phyloP scores from a whole-genome alignment of 2,888 invertebrate genomes.

The Mystacides longicornis region DNA sequence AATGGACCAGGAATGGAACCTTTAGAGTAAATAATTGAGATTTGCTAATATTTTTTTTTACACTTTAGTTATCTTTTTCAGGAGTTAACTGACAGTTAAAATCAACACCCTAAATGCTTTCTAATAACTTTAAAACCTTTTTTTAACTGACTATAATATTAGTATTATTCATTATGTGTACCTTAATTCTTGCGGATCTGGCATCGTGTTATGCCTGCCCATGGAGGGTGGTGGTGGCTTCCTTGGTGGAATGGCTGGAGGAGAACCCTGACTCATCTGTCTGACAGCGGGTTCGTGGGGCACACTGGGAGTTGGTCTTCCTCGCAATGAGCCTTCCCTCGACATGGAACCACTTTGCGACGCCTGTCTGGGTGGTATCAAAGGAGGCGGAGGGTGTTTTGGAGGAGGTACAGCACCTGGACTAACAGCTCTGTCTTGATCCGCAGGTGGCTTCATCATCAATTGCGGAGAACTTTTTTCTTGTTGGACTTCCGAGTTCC shows the following conservation, averaged over 20 bases:
- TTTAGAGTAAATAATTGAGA: no score
- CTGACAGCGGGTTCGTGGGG: conserved; percentile 10
- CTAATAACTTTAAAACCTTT: no score
- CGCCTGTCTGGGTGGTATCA: conserved; percentile 23
- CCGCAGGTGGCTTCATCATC: not conserved
- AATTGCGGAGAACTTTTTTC: conserved; percentile 5
- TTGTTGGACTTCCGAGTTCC: conserved; percentile 4
- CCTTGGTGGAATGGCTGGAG: conserved; percentile 24
- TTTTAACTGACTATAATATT: no score
- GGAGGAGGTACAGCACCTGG: conserved; percentile 16
- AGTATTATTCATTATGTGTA: conserved; percentile 3
- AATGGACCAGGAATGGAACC: no score
- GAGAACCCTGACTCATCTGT: conserved; percentile 24
- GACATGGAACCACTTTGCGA: conserved; percentile 15
- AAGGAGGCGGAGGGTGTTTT: conserved; percentile 23
- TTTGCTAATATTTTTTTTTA: no score
- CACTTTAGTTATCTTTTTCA: no score
- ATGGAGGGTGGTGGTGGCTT: conserved; percentile 16
- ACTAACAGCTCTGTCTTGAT: not conserved
- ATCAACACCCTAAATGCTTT: no score
- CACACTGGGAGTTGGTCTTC: conserved; percentile 4
- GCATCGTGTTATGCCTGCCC: conserved; percentile 25
- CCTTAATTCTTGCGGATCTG: conserved; percentile 24
- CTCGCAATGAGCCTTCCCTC: conserved; percentile 5
- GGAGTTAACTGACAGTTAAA: no score